These are phyloP conservation scores for Oreochromis niloticus DNA, from an alignment of 2,113 vertebrate genomes.

Conservation along the genomic window DNA sequence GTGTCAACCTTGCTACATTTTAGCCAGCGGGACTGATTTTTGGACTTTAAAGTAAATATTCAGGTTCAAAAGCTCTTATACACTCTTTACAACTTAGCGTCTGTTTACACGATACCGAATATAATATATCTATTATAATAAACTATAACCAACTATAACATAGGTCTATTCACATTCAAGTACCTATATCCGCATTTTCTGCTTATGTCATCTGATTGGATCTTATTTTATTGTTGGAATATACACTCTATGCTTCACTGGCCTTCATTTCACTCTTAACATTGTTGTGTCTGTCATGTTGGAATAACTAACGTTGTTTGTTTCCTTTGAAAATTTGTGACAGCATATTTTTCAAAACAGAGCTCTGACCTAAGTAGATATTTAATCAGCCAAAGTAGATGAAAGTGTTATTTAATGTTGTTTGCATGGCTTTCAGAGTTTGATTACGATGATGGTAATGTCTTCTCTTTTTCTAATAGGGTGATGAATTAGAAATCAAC, in stretches of 20 bases:
- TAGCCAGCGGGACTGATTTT: neutral
- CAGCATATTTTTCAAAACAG: neutral
- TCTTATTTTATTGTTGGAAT: neutral
- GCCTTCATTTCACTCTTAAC: neutral
- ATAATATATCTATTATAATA: neutral
- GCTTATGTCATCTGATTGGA: neutral
- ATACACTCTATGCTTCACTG: neutral
- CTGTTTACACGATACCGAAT: neutral
- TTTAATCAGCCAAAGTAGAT: neutral
- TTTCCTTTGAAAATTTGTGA: neutral
- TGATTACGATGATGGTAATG: neutral
- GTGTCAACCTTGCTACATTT: conserved; percentile 42
- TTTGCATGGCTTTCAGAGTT: neutral
- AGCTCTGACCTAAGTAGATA: neutral
- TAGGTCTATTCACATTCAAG: neutral
- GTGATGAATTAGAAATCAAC: neutral
- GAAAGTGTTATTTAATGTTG: neutral
- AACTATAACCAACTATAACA: neutral
- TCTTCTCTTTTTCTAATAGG: neutral
- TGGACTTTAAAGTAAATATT: neutral
- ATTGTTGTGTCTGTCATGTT: neutral
- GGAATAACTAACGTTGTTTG: neutral
- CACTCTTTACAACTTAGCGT: neutral
- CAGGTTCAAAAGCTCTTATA: neutral
- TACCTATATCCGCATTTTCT: neutral